Evolutionary conservation across 1,140 invertebrate species (phyloP).

Genomic region (Platorchestia sp.): DNA sequence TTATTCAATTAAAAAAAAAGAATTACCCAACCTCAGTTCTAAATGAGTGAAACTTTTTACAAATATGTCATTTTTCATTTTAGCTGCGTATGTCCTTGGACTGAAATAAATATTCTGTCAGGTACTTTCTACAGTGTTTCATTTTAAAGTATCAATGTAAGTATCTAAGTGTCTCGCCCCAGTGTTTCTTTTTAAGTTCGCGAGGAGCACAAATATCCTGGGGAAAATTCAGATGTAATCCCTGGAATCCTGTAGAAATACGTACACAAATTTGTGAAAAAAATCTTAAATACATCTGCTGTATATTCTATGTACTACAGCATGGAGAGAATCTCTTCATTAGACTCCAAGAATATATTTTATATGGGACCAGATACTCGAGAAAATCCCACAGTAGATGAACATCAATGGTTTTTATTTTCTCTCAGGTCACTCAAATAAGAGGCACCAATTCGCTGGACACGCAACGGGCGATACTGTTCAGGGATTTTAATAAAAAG

Average conservation of each 20-base stretch:
- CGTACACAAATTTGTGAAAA: background rate
- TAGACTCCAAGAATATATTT: background rate
- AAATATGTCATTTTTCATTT: background rate
- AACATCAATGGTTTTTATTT: background rate
- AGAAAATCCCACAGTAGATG: background rate
- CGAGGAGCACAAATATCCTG: background rate
- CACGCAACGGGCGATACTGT: background rate
- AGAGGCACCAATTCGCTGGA: background rate
- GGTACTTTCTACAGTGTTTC: background rate
- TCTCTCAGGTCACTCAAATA: background rate
- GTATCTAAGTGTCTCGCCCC: too few relatives aligned
- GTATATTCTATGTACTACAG: background rate
- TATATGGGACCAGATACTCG: background rate
- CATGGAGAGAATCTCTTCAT: background rate
- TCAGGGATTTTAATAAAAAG: background rate
- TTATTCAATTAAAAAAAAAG: background rate
- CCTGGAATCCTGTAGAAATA: background rate
- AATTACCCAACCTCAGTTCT: background rate
- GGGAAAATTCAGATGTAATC: background rate
- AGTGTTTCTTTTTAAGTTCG: background rate
- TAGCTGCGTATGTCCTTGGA: background rate
- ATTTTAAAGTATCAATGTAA: background rate
- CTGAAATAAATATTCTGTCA: background rate
- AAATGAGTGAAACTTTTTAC: background rate
- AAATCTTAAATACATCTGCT: background rate